Evolutionary conservation across 2,888 invertebrate genomes (phyloP).

Genomic region (Lutraria lutraria): DNA sequence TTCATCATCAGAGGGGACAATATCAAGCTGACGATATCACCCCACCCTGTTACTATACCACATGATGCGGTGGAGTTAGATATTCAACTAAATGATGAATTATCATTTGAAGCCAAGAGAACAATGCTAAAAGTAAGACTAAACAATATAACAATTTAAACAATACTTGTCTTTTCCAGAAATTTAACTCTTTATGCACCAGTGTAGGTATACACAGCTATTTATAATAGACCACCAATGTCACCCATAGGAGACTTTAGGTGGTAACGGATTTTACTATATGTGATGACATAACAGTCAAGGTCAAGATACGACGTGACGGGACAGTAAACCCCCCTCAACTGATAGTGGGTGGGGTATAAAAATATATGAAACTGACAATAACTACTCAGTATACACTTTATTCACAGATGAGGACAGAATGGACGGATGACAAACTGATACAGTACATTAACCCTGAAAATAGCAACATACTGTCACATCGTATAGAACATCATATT

Average conservation of each 20-base stretch:
- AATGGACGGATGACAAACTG: slow-evolving; percentile 55
- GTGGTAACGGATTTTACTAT: too few relatives aligned
- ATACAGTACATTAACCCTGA: slow-evolving; percentile 52
- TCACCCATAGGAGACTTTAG: too few relatives aligned
- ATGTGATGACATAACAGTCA: too few relatives aligned
- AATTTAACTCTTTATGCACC: not conserved
- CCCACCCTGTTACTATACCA: slow-evolving; percentile 50
- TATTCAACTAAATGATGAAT: slow-evolving; percentile 58
- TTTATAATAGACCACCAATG: too few relatives aligned
- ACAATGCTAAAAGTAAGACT: slow-evolving; percentile 33
- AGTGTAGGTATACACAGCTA: not conserved
- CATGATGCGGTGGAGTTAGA: slow-evolving; percentile 42
- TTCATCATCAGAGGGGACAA: slow-evolving; percentile 46
- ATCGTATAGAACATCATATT: slow-evolving; percentile 56
- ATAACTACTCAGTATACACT: too few relatives aligned
- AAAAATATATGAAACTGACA: too few relatives aligned
- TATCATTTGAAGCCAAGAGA: slow-evolving; percentile 47
- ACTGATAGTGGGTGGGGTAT: too few relatives aligned
- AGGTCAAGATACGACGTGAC: too few relatives aligned
- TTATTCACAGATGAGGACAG: not conserved
- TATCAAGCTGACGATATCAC: slow-evolving; percentile 40
- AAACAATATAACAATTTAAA: not conserved
- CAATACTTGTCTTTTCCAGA: not conserved
- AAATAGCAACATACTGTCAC: slow-evolving; percentile 45
- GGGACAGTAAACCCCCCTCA: too few relatives aligned